Conservation (phyloP, 2,113 vertebrate genomes). For the Ploceus nigricollis region DNA sequence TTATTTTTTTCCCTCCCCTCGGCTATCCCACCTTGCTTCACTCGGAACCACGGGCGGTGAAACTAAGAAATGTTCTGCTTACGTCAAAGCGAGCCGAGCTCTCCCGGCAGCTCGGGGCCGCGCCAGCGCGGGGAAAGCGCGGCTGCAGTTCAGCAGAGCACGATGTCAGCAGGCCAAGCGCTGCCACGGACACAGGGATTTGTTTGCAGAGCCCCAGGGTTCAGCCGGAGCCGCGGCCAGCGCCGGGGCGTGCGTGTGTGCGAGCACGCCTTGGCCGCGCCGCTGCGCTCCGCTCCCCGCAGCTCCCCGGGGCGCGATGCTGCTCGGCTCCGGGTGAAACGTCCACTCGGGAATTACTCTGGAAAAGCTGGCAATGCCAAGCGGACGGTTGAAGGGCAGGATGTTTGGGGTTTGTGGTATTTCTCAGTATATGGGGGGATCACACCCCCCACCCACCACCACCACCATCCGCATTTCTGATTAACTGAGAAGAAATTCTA, state of each 20-base stretch:
- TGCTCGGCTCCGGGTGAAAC: not conserved
- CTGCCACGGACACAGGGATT: not conserved
- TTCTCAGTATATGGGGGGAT: not conserved
- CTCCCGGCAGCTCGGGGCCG: not conserved
- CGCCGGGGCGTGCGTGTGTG: not conserved
- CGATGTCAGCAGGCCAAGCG: not conserved
- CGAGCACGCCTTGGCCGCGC: not conserved
- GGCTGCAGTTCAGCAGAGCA: not conserved
- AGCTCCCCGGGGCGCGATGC: not conserved
- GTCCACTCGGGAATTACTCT: not conserved
- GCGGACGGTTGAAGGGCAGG: not conserved
- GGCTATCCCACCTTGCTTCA: not conserved
- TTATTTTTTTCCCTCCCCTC: not conserved
- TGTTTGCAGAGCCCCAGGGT: not conserved
- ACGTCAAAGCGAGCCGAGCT: constrained; percentile 24
- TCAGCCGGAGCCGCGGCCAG: not conserved
- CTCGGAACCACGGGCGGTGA: not conserved
- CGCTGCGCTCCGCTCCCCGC: not conserved
- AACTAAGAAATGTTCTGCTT: constrained; percentile 48
- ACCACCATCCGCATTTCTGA: not conserved
- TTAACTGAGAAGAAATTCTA: not conserved
- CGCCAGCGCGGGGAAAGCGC: constrained; percentile 24
- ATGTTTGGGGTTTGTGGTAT: not conserved
- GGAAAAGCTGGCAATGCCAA: not conserved
- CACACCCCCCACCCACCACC: not conserved